phyloP scores from a whole-genome alignment of 2,113 vertebrate genomes.

The Oryzias melastigma region DNA sequence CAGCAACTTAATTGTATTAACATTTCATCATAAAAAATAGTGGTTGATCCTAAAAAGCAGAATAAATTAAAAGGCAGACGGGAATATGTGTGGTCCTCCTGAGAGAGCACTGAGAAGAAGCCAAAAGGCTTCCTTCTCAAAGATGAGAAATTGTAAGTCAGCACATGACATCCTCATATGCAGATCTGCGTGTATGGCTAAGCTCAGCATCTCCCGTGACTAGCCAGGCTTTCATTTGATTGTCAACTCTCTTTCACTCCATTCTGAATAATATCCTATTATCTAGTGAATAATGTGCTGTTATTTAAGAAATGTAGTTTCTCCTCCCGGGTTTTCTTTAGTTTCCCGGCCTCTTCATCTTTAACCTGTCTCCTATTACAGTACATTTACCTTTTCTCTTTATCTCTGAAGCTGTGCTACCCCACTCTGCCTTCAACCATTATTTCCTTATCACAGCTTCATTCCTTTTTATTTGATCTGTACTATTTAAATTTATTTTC shows the following conservation, averaged over 20 bases:
- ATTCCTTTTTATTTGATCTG: slow-evolving; percentile 22
- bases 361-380: neutral
- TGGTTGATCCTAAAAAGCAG: slow-evolving; percentile 10
- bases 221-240: slow-evolving; percentile 31
- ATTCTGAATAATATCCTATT: neutral
- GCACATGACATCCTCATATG: slow-evolving; percentile 15
- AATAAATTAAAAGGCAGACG: too few relatives aligned
- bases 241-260: slow-evolving; percentile 8
- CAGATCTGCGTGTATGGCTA: slow-evolving; percentile 11
- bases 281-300: too few relatives aligned
- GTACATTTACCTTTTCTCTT: slow-evolving; percentile 7
- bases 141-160: slow-evolving; percentile 55
- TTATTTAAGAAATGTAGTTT: neutral
- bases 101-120: slow-evolving; percentile 17
- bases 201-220: neutral
- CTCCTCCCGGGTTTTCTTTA: slow-evolving; percentile 13
- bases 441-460: slow-evolving; percentile 7
- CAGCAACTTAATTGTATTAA: slow-evolving; percentile 38
- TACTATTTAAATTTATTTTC: slow-evolving; percentile 1
- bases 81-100: too few relatives aligned
- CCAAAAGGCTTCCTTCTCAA: slow-evolving; percentile 30
- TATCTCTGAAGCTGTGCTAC: slow-evolving; percentile 12
- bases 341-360: slow-evolving; percentile 9
- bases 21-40: slow-evolving; percentile 27
- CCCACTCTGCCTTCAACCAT: slow-evolving; percentile 1